Percentiles rank a stretch among this genome's conserved stretches.
These are phyloP conservation scores for Sebastes matsubarae DNA, from an alignment of 2,797 vertebrate species.

Conservation along the genomic window DNA sequence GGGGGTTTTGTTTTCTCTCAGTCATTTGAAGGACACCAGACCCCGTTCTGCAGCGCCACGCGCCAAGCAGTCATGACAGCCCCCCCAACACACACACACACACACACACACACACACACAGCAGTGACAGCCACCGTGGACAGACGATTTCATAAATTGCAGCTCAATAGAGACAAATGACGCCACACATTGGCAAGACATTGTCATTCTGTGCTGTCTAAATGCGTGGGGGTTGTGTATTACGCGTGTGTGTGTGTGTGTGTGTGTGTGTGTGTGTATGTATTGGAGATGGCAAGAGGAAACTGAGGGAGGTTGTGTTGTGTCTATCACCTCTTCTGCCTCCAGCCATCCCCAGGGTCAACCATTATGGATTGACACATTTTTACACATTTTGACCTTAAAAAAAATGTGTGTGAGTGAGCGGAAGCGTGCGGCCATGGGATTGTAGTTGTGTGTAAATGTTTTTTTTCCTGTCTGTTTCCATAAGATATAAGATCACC, in stretches of 20 bases:
- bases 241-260: neutral
- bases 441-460: neutral
- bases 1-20: slow-evolving; percentile 20
- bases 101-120: slow-evolving; percentile 4
- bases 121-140: neutral
- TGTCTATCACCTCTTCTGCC: slow-evolving; percentile 46
- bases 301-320: slow-evolving; percentile 24
- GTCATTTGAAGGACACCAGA: slow-evolving; percentile 68
- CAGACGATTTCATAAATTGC: slow-evolving; percentile 32
- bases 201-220: slow-evolving; percentile 1
- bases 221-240: neutral
- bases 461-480: neutral
- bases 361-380: slow-evolving; percentile 63
- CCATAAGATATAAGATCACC: neutral
- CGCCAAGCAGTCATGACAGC: slow-evolving; percentile 26
- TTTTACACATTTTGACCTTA: slow-evolving; percentile 62
- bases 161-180: slow-evolving; percentile 54
- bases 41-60: slow-evolving; percentile 13
- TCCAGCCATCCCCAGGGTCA: slow-evolving; percentile 25
- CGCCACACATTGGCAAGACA: neutral
- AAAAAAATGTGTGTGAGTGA: slow-evolving; percentile 8
- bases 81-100: neutral
- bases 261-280: neutral
- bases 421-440: neutral
- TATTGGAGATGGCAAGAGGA: slow-evolving; percentile 13